Evolutionary conservation across 2,113 vertebrate genomes (phyloP).

Genomic region (Pardalotus punctatus): DNA sequence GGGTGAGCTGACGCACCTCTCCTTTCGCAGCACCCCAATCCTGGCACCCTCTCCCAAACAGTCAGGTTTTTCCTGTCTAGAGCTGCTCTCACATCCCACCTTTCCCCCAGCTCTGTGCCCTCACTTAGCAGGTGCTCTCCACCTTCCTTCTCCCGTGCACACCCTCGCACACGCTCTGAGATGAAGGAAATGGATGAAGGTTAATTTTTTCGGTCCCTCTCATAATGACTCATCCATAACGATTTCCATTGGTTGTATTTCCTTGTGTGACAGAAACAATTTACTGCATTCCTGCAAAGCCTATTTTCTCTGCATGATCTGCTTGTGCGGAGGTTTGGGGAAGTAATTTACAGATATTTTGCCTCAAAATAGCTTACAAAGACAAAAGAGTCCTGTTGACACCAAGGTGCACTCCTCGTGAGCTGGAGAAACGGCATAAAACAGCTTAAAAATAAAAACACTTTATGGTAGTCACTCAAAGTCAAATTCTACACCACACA

Average conservation of each 20-base stretch:
- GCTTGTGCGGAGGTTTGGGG: slow-evolving; percentile 74
- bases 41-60: not conserved
- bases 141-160: not conserved
- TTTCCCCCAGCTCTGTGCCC: not conserved
- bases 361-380: slow-evolving; percentile 79
- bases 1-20: not conserved
- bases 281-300: slow-evolving; percentile 78
- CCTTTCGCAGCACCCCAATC: not conserved
- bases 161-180: not conserved
- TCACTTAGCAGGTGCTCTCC: not conserved
- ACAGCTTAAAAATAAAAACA: slow-evolving; percentile 70
- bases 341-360: slow-evolving; percentile 81
- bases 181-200: slow-evolving; percentile 63
- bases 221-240: slow-evolving; percentile 80
- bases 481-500: slow-evolving; percentile 53
- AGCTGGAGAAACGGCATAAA: slow-evolving; percentile 64
- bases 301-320: slow-evolving; percentile 83
- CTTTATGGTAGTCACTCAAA: slow-evolving; percentile 64
- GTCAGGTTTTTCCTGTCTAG: accelerated
- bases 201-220: slow-evolving; percentile 72
- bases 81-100: not conserved
- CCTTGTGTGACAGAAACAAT: slow-evolving; percentile 83
- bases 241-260: slow-evolving; percentile 77
- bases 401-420: slow-evolving; percentile 64
- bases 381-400: slow-evolving; percentile 78